These are phyloP conservation scores for Neopelma chrysocephalum DNA, from an alignment of 2,797 vertebrate species.

Conservation along the genomic window DNA sequence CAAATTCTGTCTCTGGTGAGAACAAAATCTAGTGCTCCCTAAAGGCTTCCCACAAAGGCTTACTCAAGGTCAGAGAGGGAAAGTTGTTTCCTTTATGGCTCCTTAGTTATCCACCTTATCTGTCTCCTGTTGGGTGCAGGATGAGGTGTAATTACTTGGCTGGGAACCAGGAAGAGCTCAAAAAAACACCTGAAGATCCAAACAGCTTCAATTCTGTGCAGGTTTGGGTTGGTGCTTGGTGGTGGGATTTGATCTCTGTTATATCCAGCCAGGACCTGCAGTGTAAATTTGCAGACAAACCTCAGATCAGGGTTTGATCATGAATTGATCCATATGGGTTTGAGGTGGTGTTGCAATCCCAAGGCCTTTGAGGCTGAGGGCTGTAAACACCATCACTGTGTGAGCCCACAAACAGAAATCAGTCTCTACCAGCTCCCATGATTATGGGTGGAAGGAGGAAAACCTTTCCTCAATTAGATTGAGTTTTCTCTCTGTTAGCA, in stretches of 20 bases:
- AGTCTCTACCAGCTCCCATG: background rate
- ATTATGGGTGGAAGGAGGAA: background rate
- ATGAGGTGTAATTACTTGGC: background rate
- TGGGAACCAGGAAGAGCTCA: background rate
- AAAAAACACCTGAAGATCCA: background rate
- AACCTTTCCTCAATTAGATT: fast-evolving
- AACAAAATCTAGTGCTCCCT: background rate
- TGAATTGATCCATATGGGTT: fast-evolving
- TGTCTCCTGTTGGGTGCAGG: background rate
- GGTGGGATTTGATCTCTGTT: background rate
- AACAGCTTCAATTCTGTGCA: background rate
- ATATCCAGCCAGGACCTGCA: background rate
- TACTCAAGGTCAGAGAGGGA: background rate
- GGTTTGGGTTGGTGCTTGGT: background rate
- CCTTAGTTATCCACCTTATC: background rate
- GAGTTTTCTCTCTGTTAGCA: background rate
- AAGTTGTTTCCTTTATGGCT: background rate
- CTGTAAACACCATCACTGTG: background rate
- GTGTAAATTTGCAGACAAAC: background rate
- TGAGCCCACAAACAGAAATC: background rate
- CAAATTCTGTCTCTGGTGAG: background rate
- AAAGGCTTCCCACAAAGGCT: background rate
- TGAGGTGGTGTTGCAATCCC: background rate
- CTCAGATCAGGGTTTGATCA: background rate
- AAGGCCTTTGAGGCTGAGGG: background rate